A percentile compares a stretch with the other conserved stretches of the same genome.
These are phyloP conservation scores for Poeciliopsis prolifica DNA, from an alignment of 2,113 vertebrate genomes.

Conservation along the genomic window DNA sequence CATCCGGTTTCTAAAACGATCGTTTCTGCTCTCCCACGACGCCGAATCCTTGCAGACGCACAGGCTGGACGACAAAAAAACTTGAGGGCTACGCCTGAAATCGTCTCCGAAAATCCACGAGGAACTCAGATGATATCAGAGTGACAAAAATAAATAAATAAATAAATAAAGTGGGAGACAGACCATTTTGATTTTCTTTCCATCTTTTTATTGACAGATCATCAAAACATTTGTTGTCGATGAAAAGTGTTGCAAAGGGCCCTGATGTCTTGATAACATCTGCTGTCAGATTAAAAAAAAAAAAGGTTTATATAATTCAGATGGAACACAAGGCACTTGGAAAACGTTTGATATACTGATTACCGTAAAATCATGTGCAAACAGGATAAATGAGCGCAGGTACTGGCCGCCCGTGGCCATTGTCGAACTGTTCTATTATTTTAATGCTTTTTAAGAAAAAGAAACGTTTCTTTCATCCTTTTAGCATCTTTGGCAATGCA, in stretches of 20 bases:
- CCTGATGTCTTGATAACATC: slow-evolving; percentile 64
- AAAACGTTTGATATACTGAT: slow-evolving; percentile 58
- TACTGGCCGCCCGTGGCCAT: slow-evolving; percentile 62
- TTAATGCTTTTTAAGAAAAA: background rate
- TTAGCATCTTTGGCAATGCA: background rate
- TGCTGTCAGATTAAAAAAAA: slow-evolving; percentile 55
- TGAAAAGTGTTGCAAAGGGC: slow-evolving; percentile 41
- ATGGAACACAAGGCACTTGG: slow-evolving; percentile 87
- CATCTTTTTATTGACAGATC: slow-evolving; percentile 65
- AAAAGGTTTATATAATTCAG: slow-evolving; percentile 76
- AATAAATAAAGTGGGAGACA: background rate
- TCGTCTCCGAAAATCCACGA: too few species aligned
- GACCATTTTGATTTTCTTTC: background rate
- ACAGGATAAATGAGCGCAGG: slow-evolving; percentile 45
- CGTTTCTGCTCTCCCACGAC: too few species aligned
- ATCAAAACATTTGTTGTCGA: slow-evolving; percentile 31
- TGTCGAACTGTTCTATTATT: slow-evolving; percentile 52
- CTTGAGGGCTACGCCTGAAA: too few species aligned
- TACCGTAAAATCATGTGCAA: slow-evolving; percentile 68
- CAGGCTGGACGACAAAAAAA: too few species aligned
- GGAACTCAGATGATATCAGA: background rate
- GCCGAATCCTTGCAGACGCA: too few species aligned
- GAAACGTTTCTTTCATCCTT: background rate
- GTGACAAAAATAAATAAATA: background rate
- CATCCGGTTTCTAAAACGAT: too few species aligned